Base-by-base conservation (phyloP, 2,797 vertebrate genomes). In the Sternotherus odoratus region DNA sequence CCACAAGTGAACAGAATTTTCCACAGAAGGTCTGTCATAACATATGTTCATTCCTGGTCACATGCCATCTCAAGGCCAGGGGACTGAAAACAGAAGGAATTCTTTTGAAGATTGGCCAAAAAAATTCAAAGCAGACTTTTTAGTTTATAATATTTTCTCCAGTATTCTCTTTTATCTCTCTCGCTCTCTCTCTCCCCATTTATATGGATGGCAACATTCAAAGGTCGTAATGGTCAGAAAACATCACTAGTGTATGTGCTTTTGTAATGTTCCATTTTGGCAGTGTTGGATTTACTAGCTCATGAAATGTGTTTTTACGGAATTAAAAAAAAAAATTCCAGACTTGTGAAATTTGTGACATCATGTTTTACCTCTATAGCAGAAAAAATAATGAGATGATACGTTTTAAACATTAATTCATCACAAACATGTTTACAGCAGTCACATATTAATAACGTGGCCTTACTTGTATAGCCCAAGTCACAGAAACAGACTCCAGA, bases 401-500 rank as follows among this genome's bases (percentile, higher is more conserved):
- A 53, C 30, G 12, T 82, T 82, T 48, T 17, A 39, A 92, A 88
- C 66, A 90, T 50, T 16, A 86, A 16, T 6, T 82, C n/a, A 69
- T 66, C 3, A n/a, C 57, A 79, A 15, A 49, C 7, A 72, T 49
- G 26, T 69, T 50, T 9, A 5, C n/a, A 89, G 43, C 0, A 77
- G n/a, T 13, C 8, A 50, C 77, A 15, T 3, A 51, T 23, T 50
- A 12, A 2, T 12, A 43, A 60, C 24, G 33, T 0, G 69, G 50
- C 54, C 96, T 96, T 98, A 99, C 99, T 99, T 84, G 99, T 99
- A 93, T 99, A 99, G 66, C 99, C 99, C 98, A 99, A 98, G 95
- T 99, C 99, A 92, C 99, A 99, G 97, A 99, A 99, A 97, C 99
- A 99, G 96, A 99, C 99, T 16, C 99, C 99, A 0, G 99, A 99